phyloP scores from a whole-genome alignment of 2,888 invertebrate species.

The Oscheius sp. region DNA sequence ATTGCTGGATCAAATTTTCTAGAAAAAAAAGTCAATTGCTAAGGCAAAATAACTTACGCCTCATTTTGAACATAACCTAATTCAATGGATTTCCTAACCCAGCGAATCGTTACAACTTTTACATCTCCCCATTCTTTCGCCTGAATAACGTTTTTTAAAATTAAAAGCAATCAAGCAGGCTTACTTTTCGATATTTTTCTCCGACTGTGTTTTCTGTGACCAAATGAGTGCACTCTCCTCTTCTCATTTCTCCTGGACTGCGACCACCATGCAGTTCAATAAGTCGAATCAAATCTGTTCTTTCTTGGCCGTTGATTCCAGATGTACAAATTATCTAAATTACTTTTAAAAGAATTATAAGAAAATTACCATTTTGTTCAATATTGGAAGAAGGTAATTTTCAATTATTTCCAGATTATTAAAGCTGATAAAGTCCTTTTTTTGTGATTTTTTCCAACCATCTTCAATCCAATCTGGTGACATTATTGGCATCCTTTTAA shows the following conservation, averaged over 20 bases:
- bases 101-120: constrained; percentile 49
- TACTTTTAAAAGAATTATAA: not conserved
- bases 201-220: constrained; percentile 50
- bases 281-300: constrained; percentile 42
- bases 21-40: not conserved
- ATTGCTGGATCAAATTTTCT: constrained; percentile 22
- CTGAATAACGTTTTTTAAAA: constrained; percentile 3
- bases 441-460: no score
- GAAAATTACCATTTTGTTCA: constrained; percentile 34
- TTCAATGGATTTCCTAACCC: constrained; percentile 54
- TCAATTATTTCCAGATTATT: constrained; percentile 25
- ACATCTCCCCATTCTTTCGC: constrained; percentile 59
- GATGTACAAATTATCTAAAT: constrained; percentile 53
- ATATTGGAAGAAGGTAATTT: constrained; percentile 35
- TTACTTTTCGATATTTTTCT: constrained; percentile 48
- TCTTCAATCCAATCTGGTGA: constrained; percentile 20
- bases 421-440: no score
- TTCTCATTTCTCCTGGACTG: constrained; percentile 53
- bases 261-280: constrained; percentile 53
- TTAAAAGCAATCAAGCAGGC: not conserved
- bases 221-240: constrained; percentile 53
- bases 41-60: constrained; percentile 26
- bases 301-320: constrained; percentile 43
- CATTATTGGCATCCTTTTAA: constrained; percentile 14
- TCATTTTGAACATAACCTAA: constrained; percentile 45